phyloP scores from a whole-genome alignment of 2,797 vertebrate species.

The Microctenopoma lineatum region DNA sequence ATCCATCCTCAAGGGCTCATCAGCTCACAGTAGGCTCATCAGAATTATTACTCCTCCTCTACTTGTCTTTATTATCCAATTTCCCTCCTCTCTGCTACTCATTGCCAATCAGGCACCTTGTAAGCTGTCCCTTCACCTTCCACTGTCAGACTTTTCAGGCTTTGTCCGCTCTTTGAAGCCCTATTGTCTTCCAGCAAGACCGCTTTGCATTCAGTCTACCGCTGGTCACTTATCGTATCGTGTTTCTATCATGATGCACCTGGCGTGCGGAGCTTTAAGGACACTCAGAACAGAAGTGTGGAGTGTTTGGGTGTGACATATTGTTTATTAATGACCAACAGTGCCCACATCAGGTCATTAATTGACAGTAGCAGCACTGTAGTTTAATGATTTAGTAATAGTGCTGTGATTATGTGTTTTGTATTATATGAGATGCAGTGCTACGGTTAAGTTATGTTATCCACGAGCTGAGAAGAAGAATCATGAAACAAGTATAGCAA shows the following conservation, averaged over 20 bases:
- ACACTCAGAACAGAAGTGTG: not conserved
- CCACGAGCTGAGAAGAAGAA: slow-evolving; percentile 29
- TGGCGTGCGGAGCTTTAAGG: not conserved
- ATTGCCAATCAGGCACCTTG: slow-evolving; percentile 69
- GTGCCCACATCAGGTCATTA: not conserved
- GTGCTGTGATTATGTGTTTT: not conserved
- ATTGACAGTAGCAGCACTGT: too few species aligned
- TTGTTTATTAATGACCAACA: not conserved
- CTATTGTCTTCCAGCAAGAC: not conserved
- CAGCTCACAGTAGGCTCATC: slow-evolving; percentile 71
- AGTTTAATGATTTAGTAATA: not conserved
- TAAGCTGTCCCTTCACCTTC: slow-evolving; percentile 60
- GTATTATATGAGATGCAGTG: not conserved
- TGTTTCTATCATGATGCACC: not conserved
- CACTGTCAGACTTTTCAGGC: slow-evolving; percentile 31
- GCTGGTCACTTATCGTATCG: not conserved
- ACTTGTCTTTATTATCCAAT: slow-evolving; percentile 77
- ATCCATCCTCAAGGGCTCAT: slow-evolving; percentile 76
- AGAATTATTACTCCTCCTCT: slow-evolving; percentile 76
- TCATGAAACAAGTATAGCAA: slow-evolving; percentile 57
- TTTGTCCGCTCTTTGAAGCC: slow-evolving; percentile 21
- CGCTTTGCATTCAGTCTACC: not conserved
- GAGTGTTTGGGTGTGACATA: not conserved
- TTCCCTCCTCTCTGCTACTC: slow-evolving; percentile 66
- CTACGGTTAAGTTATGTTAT: not conserved